Evolutionary conservation across 2,888 invertebrate genomes (phyloP), one percentile per base, ranked within the genome.

Genomic region (Zygogramma bicolorata): DNA sequence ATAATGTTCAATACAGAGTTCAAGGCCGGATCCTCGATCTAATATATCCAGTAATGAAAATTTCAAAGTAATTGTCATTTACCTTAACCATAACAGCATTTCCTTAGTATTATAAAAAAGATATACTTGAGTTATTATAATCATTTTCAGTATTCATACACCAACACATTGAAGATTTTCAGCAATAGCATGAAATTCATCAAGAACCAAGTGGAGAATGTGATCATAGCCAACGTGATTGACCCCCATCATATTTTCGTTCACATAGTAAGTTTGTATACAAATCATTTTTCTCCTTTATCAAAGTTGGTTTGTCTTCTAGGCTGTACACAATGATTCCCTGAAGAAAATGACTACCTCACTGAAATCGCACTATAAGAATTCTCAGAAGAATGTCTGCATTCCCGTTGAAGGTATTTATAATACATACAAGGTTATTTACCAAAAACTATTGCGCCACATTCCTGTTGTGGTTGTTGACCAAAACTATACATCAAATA

Each of bases 181-280:
- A 74, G 77, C 34, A 83, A 83, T 67, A 82, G 79, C 57, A 78
- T 74, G 10, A 76, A 70, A 25, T 85, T 84, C 79, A 88, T 83
- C 70, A 83, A 81, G 72, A 87, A 88, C 15, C 81, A 88, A 5
- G 78, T 82, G 0, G 88, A 90, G 60, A 84, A 89, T 13, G 91
- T 92, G 0, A 84, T 88, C 68, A 86, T 94, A 53, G 89, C 90
- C 0, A 88, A 91, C 75, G 86, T 93, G 1, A 87, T 90, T 25
- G 90, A 90, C 82, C 94, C 94, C 0, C 88, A 90, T 78, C 88
- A 89, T 71, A 92, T 95, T 83, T 94, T 89, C 83, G 90, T 93
- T 0, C 90, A 92, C 82, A 87, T 80, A 88, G 92, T 92, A 85
- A 85, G 86, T 79, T 57, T 15, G 61, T 8, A 18, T 61, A 66